A percentile compares a stretch with the other conserved stretches of the same genome.
phyloP scores from a whole-genome alignment of 2,797 vertebrate species.

The Petrocephalus schoutedeni region DNA sequence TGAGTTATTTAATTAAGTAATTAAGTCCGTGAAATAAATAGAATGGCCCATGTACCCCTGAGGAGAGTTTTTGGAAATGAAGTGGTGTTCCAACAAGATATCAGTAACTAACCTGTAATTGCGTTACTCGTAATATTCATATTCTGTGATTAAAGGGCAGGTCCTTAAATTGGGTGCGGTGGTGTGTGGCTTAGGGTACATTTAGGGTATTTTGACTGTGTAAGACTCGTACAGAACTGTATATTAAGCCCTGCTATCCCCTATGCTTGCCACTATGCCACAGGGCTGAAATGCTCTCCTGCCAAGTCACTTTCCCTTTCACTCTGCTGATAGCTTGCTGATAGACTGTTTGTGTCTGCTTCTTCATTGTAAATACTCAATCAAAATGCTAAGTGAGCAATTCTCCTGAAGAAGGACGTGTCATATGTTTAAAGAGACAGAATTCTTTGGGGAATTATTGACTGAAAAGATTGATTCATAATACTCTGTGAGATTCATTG shows the following conservation, averaged over 20 bases:
- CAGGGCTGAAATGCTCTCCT: neutral
- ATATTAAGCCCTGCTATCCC: neutral
- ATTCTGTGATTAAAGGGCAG: neutral
- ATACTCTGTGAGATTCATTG: neutral
- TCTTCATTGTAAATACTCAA: neutral
- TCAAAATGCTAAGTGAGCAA: conserved; percentile 8
- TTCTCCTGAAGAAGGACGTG: neutral
- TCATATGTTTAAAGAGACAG: neutral
- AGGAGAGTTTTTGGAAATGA: neutral
- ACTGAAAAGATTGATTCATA: neutral
- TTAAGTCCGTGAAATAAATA: too few relatives aligned
- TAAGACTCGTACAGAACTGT: neutral
- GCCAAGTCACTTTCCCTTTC: neutral
- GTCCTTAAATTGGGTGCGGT: neutral
- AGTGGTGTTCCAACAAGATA: neutral
- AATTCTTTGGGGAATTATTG: conserved; percentile 4
- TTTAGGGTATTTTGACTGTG: neutral
- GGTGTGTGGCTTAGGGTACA: neutral
- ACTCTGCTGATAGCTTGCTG: neutral
- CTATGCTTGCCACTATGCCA: neutral
- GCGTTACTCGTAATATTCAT: neutral
- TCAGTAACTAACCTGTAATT: neutral
- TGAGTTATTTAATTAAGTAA: neutral
- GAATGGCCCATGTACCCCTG: too few relatives aligned
- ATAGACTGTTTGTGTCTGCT: neutral